These are phyloP conservation scores for Choloepus hoffmanni DNA, from an alignment of 2,113 vertebrate species.

Conservation along the genomic window DNA sequence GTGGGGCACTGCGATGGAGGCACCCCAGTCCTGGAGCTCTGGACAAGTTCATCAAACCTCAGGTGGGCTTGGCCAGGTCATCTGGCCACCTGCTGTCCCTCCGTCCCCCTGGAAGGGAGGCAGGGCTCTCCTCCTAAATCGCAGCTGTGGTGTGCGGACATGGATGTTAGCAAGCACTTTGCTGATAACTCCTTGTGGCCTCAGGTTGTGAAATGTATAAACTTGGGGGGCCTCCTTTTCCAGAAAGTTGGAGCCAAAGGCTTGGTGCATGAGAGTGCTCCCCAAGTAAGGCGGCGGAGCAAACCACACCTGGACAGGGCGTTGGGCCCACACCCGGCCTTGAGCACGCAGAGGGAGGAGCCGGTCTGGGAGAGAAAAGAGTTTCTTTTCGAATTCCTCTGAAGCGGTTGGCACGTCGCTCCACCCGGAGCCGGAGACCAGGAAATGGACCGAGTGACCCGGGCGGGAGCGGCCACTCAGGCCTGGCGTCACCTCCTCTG, in stretches of 20 bases:
- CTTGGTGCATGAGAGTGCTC: accelerated
- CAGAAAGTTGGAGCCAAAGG: not conserved
- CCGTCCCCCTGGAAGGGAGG: not conserved
- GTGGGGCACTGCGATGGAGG: not conserved
- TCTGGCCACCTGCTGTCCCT: accelerated
- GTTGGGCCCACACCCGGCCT: accelerated
- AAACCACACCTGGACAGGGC: not conserved
- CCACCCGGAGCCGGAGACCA: not conserved
- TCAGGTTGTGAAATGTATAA: not conserved
- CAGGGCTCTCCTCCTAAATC: not conserved
- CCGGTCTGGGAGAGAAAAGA: not conserved
- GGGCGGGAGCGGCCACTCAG: accelerated
- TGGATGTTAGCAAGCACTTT: accelerated
- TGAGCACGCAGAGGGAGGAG: not conserved
- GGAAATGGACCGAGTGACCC: not conserved
- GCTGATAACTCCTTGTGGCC: not conserved
- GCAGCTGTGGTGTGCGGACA: accelerated
- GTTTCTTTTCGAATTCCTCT: not conserved
- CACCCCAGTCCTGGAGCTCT: not conserved
- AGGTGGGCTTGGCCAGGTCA: not conserved
- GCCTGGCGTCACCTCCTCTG: accelerated
- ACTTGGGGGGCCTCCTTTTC: accelerated
- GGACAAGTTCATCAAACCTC: not conserved
- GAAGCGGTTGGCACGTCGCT: not conserved
- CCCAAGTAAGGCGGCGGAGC: accelerated